These are phyloP conservation scores for Taxidea taxus DNA, from an alignment of 2,113 vertebrate species.

Conservation along the genomic window DNA sequence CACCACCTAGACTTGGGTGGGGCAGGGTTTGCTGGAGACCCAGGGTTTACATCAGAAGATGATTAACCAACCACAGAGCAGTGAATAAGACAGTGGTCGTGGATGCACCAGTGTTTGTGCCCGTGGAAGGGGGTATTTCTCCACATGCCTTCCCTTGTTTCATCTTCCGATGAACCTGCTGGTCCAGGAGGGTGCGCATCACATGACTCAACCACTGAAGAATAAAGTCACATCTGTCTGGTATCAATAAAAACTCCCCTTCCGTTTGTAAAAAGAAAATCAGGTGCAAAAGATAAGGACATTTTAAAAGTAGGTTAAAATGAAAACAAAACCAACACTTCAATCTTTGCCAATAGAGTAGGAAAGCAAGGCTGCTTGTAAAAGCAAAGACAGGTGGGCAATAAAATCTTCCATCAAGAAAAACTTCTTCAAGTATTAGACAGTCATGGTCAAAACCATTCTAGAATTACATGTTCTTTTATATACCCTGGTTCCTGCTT, in stretches of 20 bases:
- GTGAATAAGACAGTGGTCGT: rapidly evolving
- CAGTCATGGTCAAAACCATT: not conserved
- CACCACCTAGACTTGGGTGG: not conserved
- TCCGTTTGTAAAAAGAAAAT: not conserved
- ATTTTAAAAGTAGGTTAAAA: not conserved
- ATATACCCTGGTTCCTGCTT: not conserved
- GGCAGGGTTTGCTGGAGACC: not conserved
- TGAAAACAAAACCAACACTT: not conserved
- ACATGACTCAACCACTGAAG: no score
- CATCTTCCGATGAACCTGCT: not conserved
- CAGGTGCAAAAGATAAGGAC: not conserved
- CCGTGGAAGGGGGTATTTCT: rapidly evolving
- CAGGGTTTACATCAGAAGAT: rapidly evolving
- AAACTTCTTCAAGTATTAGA: not conserved
- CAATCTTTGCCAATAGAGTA: not conserved
- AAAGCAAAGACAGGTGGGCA: not conserved
- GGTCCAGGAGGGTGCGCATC: not conserved
- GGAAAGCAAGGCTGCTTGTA: not conserved
- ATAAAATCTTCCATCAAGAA: not conserved
- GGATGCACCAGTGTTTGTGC: rapidly evolving
- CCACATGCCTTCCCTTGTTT: not conserved
- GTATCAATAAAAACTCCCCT: not conserved
- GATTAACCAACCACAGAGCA: not conserved
- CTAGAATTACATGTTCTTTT: not conserved
- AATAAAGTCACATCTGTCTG: not conserved